A percentile compares a stretch with the other conserved stretches of the same genome.
These are phyloP conservation scores for Dromas ardeola DNA, from an alignment of 2,113 vertebrate genomes.

Conservation along the genomic window DNA sequence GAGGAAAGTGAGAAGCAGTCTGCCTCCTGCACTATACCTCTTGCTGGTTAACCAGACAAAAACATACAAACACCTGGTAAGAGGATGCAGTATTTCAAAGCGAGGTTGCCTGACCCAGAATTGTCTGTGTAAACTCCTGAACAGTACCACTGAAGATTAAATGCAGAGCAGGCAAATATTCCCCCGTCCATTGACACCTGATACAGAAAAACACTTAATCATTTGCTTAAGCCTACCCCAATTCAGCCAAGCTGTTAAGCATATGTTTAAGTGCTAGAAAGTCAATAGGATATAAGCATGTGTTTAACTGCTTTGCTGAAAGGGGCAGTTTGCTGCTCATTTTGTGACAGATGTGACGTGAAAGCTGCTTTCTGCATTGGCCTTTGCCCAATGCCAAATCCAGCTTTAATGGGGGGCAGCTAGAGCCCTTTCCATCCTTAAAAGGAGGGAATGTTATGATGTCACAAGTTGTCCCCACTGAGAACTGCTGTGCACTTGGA, in stretches of 20 bases:
- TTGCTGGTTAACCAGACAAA: not conserved
- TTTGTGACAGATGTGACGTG: not conserved
- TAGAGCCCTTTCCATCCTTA: not conserved
- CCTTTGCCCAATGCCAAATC: not conserved
- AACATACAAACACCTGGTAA: not conserved
- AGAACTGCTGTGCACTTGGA: not conserved
- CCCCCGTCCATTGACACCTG: not conserved
- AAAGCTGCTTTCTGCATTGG: not conserved
- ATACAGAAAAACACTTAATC: slow-evolving; percentile 32
- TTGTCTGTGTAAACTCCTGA: not conserved
- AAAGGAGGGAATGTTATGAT: not conserved
- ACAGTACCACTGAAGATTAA: not conserved
- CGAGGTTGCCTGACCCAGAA: not conserved
- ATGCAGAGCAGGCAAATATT: slow-evolving; percentile 15
- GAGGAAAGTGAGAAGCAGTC: not conserved
- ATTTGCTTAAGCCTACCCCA: slow-evolving; percentile 15
- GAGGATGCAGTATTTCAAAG: not conserved
- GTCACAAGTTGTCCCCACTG: too few species aligned
- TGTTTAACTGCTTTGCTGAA: slow-evolving; percentile 15
- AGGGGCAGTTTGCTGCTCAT: not conserved
- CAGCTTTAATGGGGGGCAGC: not conserved
- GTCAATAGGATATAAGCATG: not conserved
- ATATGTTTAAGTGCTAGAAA: slow-evolving; percentile 19
- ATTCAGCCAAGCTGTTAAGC: slow-evolving; percentile 21
- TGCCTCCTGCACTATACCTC: not conserved